Evolutionary conservation across 2,797 vertebrate genomes (phyloP), one percentile per base, ranked within the genome.

Genomic region (Galaxias olidus): DNA sequence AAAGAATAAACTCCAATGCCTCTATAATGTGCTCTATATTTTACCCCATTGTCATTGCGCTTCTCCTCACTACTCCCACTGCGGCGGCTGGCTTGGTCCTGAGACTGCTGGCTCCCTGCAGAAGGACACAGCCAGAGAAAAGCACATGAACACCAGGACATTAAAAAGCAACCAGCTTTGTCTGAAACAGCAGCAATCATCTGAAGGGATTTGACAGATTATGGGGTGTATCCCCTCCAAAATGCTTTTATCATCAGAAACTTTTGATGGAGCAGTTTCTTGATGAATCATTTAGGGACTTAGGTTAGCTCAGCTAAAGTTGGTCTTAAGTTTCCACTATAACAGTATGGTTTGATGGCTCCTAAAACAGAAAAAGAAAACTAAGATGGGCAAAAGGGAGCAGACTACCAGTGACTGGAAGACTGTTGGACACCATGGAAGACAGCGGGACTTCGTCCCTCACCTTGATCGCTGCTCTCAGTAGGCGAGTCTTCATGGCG

Each of bases 401-500:
- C 9, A 12, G 14, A 14, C 11, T 10, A 47, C 46, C 11, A 47
- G 8, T 4, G 46, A 47, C 10, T 9, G 46, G 14, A 4, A 12
- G 46, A 30, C 6, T 30, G 2, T 9, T 10, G 6, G 50, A 17
- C 18, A 53, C 10, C 30, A 30, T 6, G 30, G 30, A 30, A 11
- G 51, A 47, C 6, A 52, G 50, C 17, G 61, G 18, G 43, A 56
- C 18, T 12, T 0, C 10, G 47, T 18, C 2, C 59, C 88, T 60
- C 84, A 98, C 98, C 93, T 86, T 96, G 96, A 74, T 98, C 96
- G 11, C 86, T 95, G 86, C 87, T 94, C 81, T 98, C 97, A 0
- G 92, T 75, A 8, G 96, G 97, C 0, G 96, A 97, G 66, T 98
- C 98, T 78, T 98, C 96, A 1, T 99, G 98, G 9, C 98, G 93